These are phyloP conservation scores for Ceratotherium simum DNA, from an alignment of 2,113 vertebrate genomes.

Conservation along the genomic window DNA sequence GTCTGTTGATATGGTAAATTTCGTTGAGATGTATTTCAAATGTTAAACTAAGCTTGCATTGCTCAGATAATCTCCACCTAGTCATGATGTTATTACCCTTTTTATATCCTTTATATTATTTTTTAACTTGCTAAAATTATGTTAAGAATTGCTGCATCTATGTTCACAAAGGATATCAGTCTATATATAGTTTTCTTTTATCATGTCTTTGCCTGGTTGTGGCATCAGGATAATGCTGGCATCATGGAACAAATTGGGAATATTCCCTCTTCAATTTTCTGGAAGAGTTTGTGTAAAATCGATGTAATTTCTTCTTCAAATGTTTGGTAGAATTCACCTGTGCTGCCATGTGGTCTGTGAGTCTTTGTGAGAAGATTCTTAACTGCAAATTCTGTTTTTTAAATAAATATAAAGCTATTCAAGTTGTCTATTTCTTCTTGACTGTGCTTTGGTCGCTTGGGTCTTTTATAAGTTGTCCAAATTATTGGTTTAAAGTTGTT, in stretches of 20 bases:
- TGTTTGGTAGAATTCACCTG: background rate
- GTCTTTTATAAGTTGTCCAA: background rate
- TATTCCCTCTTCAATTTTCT: background rate
- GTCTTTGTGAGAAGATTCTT: background rate
- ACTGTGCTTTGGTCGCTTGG: background rate
- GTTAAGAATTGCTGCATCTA: background rate
- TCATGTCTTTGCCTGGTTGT: background rate
- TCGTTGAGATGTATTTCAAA: background rate
- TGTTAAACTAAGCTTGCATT: background rate
- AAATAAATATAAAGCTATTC: background rate
- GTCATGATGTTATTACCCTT: background rate
- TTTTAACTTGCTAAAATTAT: background rate
- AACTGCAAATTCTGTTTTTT: background rate
- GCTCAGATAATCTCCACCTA: background rate
- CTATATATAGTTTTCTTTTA: background rate
- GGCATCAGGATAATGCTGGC: background rate
- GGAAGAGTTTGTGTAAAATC: background rate
- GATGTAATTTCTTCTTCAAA: background rate
- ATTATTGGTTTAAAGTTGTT: background rate
- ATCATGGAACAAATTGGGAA: background rate
- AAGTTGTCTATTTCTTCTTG: background rate
- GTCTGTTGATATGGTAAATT: background rate
- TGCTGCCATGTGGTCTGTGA: background rate
- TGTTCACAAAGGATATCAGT: background rate
- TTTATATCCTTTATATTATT: background rate